Base-by-base conservation (phyloP, 2,113 vertebrate species). In the Arenaria interpres region DNA sequence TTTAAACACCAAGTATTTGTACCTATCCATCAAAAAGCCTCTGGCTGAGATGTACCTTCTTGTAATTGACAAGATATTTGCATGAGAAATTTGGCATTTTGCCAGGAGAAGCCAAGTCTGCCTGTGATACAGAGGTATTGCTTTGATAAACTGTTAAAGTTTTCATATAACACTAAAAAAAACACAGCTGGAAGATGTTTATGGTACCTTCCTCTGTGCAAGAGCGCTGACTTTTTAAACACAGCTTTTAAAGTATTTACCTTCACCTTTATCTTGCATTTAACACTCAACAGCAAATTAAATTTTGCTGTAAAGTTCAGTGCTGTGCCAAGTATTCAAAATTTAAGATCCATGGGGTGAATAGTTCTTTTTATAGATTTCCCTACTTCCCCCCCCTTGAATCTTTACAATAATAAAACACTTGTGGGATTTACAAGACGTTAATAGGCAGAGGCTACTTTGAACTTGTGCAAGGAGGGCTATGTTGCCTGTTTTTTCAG, bases 181-280 rank as follows among this genome's bases (percentile, higher is more conserved):
- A 54, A 43, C 77, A 93, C 87, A 95, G 78, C 79, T 93, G 90
- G 56, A 76, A 93, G 69, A 90, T 96, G 88, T 85, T 96, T 96
- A 63, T 95, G 85, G 57, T 91, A 54, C 88, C 68, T 96, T 97
- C 53, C 48, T 89, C 51, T 37, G 28, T 50, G n/a, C 45, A 80
- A 91, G 77, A 97, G 59, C 86, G 41, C 88, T 77, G 73, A 78
- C 45, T 77, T 54, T 89, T 90, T 76, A 88, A 79, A 95, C 33
- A 87, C 45, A 33, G 75, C 73, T 96, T 95, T 93, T 93, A 66
- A 90, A 95, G 74, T 90, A 85, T 96, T 97, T 96, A 93, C 81
- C 35, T 92, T 87, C 78, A n/a, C 89, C 53, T 97, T 97, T 96
- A 96, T 97, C 96, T 88, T 91, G 80, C 66, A 76, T 94, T 88